phyloP scores from a whole-genome alignment of 2,888 invertebrate genomes.

The Neocrepidodera transversa region DNA sequence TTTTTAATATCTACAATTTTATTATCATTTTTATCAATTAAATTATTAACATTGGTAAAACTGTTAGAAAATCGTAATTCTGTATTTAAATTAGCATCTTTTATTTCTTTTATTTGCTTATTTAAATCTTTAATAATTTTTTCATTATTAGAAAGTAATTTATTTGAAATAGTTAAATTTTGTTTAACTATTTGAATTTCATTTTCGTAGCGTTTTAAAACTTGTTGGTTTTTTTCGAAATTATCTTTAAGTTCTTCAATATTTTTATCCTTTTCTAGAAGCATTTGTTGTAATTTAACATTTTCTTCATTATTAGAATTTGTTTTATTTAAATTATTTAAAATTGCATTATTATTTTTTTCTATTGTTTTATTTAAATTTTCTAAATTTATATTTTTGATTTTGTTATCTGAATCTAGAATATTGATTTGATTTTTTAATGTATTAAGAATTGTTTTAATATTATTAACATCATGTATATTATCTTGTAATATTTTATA shows the following conservation, averaged over 20 bases:
- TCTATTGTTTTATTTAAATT: not conserved
- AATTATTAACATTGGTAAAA: too few species aligned
- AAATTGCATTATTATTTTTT: not conserved
- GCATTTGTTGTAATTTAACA: not conserved
- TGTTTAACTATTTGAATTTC: not conserved
- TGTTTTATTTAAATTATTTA: not conserved
- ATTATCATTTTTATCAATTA: not conserved
- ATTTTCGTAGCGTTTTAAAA: not conserved
- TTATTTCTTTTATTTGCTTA: constrained; percentile 4
- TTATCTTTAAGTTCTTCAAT: not conserved
- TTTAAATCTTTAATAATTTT: not conserved
- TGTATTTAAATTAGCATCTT: not conserved
- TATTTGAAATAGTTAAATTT: not conserved
- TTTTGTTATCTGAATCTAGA: not conserved
- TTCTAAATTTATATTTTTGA: not conserved
- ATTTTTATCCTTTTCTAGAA: not conserved
- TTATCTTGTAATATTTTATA: not conserved
- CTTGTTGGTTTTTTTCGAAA: not conserved
- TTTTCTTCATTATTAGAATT: not conserved
- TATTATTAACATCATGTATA: not conserved
- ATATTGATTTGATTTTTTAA: not conserved
- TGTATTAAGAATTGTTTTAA: not conserved
- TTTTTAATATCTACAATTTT: constrained; percentile 3
- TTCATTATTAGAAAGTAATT: not conserved
- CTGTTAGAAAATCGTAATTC: too few species aligned